Evolutionary conservation across 2,113 vertebrate genomes (phyloP), one percentile per base, ranked within the genome.

Genomic region (Hydrochoerus hydrochaeris): DNA sequence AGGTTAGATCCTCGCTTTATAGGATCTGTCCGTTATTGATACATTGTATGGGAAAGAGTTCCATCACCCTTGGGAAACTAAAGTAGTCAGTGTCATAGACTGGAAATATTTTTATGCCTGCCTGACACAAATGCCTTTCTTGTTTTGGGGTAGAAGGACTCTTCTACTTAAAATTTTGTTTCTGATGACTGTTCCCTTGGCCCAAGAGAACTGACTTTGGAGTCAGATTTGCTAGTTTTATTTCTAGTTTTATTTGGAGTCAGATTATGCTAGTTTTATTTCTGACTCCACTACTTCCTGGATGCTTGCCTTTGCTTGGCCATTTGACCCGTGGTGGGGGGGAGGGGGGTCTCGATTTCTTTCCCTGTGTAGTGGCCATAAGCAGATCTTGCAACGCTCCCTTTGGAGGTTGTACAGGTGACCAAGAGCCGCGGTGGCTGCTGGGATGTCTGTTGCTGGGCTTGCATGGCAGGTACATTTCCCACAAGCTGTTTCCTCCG

Each of bases 401-500:
- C 2, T 0, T 35, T 22, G 26, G 38, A 44, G 52, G 73, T 28
- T 7, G 4, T 28, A 9, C 65, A 0, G 6, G 11, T 2, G 22
- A 44, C n/a, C 20, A 1, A 67, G 49, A 86, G 49, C 54, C 3
- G 1, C 3, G 0, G n/a, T 3, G 8, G 49, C 71, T 62, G 54
- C 83, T 54, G 14, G 41, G 58, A 57, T 20, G 6, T 20, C 44
- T 6, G 0, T 7, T 1, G 7, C 81, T 20, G 20, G 22, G 0
- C 44, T 67, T 32, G 35, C 7, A 13, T 1, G 0, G 0, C 10
- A 17, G n/a, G 30, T 6, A 0, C 8, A 0, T 57, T 41, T 69
- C 38, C 44, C 0, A 0, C 0, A 7, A 20, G 7, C 58, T 17
- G 11, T 12, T 69, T 38, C 85, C 69, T 77, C 49, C 0, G 0